Evolutionary conservation across 2,888 invertebrate species (phyloP).

Genomic region (Agonopterix alstromeriana): DNA sequence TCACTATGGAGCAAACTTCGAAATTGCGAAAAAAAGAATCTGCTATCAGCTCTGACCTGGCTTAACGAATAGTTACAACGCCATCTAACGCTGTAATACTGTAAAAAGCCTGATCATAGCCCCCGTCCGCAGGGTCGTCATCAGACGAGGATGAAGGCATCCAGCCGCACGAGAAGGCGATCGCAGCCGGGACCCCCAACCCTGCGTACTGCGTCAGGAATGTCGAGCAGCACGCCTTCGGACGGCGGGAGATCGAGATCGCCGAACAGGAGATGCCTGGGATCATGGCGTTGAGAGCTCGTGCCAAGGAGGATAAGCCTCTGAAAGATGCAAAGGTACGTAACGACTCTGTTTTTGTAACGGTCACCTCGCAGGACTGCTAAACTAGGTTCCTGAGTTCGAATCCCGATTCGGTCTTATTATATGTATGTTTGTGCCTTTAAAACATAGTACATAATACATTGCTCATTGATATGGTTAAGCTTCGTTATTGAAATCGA

Average conservation of each 20-base stretch:
- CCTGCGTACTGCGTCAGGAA: conserved; percentile 96
- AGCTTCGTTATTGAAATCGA: no score
- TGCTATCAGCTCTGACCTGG: neutral
- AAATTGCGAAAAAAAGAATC: no score
- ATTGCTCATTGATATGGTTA: no score
- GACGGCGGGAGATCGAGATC: conserved; percentile 97
- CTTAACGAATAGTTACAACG: no score
- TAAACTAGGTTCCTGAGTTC: no score
- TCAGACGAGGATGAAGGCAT: conserved; percentile 92
- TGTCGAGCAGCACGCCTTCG: conserved; percentile 94
- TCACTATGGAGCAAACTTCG: no score
- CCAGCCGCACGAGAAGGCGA: conserved; percentile 94
- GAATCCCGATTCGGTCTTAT: no score
- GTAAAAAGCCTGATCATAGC: no score
- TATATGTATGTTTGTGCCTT: no score
- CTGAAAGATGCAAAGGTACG: conserved; percentile 91
- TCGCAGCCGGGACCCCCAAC: conserved; percentile 89
- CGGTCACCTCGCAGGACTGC: no score
- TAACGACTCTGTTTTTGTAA: no score
- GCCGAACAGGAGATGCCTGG: conserved; percentile 99
- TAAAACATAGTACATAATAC: no score
- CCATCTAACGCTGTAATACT: neutral
- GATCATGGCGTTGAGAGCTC: conserved; percentile 93
- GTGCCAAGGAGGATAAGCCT: conserved; percentile 96
- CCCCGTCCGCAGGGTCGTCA: conserved; percentile 83